Evolutionary conservation across 35 echinoderm and acorn worm species (phyloP).

Genomic region (Heliocidaris erythrogramma): DNA sequence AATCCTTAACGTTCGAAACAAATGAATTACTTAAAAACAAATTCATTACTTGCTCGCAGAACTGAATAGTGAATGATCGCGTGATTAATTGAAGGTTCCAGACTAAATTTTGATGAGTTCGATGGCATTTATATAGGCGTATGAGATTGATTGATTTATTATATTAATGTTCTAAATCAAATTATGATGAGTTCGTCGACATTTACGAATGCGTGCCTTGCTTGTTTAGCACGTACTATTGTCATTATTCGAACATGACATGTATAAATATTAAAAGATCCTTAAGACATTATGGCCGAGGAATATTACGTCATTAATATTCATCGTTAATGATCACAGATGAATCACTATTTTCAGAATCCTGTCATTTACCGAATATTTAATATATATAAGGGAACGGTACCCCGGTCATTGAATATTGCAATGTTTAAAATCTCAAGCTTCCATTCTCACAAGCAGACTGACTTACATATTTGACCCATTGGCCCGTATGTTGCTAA

Average conservation of each 20-base stretch:
- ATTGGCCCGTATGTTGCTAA: too few species aligned
- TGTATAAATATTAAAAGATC: neutral
- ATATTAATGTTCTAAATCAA: neutral
- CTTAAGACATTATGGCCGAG: too few species aligned
- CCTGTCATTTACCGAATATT: too few species aligned
- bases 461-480: too few species aligned
- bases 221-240: neutral
- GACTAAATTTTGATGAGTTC: neutral
- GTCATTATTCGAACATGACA: neutral
- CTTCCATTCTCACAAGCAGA: too few species aligned
- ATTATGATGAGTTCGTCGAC: neutral
- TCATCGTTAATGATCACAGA: too few species aligned
- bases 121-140: neutral
- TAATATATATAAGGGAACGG: neutral
- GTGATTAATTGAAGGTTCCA: neutral
- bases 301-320: too few species aligned
- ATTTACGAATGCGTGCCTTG: neutral
- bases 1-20: too few species aligned
- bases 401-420: neutral
- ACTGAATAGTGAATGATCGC: neutral
- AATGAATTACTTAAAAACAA: too few species aligned
- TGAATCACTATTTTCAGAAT: too few species aligned
- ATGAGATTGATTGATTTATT: neutral
- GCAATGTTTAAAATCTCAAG: neutral
- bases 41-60: neutral